Conservation (phyloP, 2,888 invertebrate species). For the Cheilosia urbana region DNA sequence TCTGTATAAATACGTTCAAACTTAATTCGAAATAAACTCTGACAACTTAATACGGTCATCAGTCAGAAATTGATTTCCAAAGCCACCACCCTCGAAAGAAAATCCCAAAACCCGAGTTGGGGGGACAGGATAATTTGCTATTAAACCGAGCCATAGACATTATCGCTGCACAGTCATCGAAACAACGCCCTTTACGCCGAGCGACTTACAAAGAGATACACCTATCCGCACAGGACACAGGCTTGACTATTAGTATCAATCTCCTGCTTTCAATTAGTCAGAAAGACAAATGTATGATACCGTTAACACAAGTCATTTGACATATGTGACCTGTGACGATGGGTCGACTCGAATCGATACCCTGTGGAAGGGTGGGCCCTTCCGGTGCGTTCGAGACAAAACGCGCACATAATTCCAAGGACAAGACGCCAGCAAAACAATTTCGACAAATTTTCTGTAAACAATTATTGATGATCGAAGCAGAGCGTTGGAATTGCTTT, state of each 20-base stretch:
- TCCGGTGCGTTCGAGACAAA: constrained; percentile 57
- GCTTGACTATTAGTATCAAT: constrained; percentile 68
- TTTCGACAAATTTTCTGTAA: constrained; percentile 62
- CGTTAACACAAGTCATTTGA: constrained; percentile 74
- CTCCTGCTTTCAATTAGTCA: constrained; percentile 75
- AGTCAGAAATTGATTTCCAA: constrained; percentile 68
- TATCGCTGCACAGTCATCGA: constrained; percentile 65
- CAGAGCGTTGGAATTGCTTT: constrained; percentile 64
- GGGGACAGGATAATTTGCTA: constrained; percentile 63
- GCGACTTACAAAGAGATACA: background rate
- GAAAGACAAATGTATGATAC: constrained; percentile 72
- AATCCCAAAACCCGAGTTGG: background rate
- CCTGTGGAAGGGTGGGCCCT: constrained; percentile 10
- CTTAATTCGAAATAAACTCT: constrained; percentile 40
- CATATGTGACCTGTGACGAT: constrained; percentile 67
- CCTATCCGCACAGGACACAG: constrained; percentile 35
- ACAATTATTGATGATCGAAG: constrained; percentile 73
- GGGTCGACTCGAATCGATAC: constrained; percentile 42
- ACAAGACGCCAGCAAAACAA: constrained; percentile 74
- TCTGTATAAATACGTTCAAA: constrained; percentile 5
- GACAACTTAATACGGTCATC: constrained; percentile 73
- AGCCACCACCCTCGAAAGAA: background rate
- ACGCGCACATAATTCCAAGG: constrained; percentile 68
- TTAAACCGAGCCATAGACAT: constrained; percentile 70
- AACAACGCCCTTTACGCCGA: constrained; percentile 20